phyloP scores from a whole-genome alignment of 2,797 vertebrate genomes.

The Sternarchorhynchus goeldii region DNA sequence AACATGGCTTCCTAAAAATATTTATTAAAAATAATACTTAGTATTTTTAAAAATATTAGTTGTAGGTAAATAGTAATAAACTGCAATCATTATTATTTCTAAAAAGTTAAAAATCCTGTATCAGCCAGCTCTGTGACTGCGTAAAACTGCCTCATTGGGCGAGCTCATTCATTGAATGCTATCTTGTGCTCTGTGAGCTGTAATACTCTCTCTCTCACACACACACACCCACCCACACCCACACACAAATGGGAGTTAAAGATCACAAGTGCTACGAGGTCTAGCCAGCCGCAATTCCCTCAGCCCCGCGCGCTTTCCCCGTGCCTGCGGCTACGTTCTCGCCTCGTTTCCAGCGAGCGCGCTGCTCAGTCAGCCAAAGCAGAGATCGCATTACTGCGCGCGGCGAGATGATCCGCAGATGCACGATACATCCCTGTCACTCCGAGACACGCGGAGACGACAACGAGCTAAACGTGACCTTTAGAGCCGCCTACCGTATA shows the following conservation, averaged over 20 bases:
- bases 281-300: slow-evolving; percentile 45
- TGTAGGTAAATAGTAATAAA: not conserved
- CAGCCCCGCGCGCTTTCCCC: slow-evolving; percentile 28
- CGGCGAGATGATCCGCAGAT: slow-evolving; percentile 14
- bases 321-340: slow-evolving; percentile 32
- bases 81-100: not conserved
- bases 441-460: slow-evolving; percentile 25
- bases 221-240: slow-evolving; percentile 32
- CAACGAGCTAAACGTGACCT: slow-evolving; percentile 40
- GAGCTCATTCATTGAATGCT: slow-evolving; percentile 31
- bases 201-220: slow-evolving; percentile 35
- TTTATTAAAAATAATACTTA: too few relatives aligned
- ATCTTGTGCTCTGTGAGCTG: slow-evolving; percentile 13
- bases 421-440: slow-evolving; percentile 9
- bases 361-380: slow-evolving; percentile 36
- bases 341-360: slow-evolving; percentile 34
- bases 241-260: slow-evolving; percentile 41
- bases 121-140: slow-evolving; percentile 3
- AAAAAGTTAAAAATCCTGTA: not conserved
- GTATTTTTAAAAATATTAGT: too few relatives aligned
- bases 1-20: not conserved
- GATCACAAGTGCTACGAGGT: slow-evolving; percentile 51
- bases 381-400: slow-evolving; percentile 40
- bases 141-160: not conserved
- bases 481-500: slow-evolving; percentile 1